Conservation (phyloP, 2,888 invertebrate species). For the Aleiodes leptofemur region DNA sequence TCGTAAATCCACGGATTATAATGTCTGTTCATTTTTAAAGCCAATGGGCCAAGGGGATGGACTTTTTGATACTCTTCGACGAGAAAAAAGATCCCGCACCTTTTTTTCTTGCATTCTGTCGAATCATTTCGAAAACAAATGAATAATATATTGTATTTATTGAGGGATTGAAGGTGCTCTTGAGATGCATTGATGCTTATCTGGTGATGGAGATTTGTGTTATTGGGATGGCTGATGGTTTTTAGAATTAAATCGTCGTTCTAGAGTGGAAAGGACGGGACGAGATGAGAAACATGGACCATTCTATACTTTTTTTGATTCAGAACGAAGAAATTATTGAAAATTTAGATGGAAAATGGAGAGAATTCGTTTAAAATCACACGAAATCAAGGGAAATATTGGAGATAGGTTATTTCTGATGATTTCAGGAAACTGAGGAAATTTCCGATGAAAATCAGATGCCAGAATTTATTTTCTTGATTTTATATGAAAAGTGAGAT, state of each 20-base stretch:
- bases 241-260: background rate
- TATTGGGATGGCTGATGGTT: background rate
- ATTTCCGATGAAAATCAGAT: too few relatives aligned
- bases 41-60: slow-evolving; percentile 37
- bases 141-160: slow-evolving; percentile 7
- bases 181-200: slow-evolving; percentile 14
- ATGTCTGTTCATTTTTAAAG: slow-evolving; percentile 48
- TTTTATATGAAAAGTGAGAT: too few relatives aligned
- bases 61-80: slow-evolving; percentile 43
- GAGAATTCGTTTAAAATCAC: too few relatives aligned
- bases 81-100: slow-evolving; percentile 27
- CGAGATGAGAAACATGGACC: too few relatives aligned
- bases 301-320: too few relatives aligned
- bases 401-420: too few relatives aligned
- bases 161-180: background rate
- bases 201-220: background rate
- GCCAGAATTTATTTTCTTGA: too few relatives aligned
- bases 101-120: slow-evolving; percentile 31
- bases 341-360: too few relatives aligned
- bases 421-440: too few relatives aligned
- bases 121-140: slow-evolving; percentile 21
- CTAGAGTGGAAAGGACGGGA: too few relatives aligned
- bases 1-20: slow-evolving; percentile 68
- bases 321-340: too few relatives aligned
- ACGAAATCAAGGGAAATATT: too few relatives aligned